Evolutionary conservation across 2,113 vertebrate species (phyloP).

Genomic region (Pica pica): DNA sequence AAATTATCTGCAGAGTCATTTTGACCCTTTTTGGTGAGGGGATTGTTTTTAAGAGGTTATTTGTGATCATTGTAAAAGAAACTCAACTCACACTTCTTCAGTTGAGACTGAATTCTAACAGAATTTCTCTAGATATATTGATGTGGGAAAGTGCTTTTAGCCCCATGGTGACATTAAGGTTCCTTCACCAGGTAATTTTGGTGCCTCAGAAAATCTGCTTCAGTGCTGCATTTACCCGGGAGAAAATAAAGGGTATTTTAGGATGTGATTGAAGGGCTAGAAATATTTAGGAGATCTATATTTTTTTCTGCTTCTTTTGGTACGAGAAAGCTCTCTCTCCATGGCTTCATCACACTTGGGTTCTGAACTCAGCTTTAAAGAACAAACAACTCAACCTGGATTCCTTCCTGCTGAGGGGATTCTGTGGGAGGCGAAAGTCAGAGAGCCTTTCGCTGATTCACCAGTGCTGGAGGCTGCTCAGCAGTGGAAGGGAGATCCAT

Average conservation of each 20-base stretch:
- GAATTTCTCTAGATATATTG: background rate
- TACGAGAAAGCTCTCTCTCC: background rate
- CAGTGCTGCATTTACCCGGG: background rate
- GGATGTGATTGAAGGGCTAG: background rate
- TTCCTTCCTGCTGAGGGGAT: background rate
- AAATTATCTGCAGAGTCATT: background rate
- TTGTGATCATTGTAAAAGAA: background rate
- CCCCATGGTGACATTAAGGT: background rate
- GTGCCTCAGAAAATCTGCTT: background rate
- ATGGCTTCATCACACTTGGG: background rate
- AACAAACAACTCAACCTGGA: background rate
- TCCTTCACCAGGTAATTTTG: background rate
- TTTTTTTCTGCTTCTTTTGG: background rate
- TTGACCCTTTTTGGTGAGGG: background rate
- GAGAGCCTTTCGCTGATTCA: background rate
- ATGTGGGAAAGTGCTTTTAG: background rate
- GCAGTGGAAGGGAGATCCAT: background rate
- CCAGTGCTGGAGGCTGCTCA: conserved; percentile 29
- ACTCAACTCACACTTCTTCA: background rate
- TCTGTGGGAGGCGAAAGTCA: conserved; percentile 18
- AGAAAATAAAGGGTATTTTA: background rate
- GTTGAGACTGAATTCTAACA: background rate
- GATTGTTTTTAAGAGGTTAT: background rate
- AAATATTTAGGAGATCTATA: background rate
- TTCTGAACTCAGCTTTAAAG: conserved; percentile 1